Base-by-base conservation (phyloP, 1,140 invertebrate genomes). In the Drosophila pruinosa region DNA sequence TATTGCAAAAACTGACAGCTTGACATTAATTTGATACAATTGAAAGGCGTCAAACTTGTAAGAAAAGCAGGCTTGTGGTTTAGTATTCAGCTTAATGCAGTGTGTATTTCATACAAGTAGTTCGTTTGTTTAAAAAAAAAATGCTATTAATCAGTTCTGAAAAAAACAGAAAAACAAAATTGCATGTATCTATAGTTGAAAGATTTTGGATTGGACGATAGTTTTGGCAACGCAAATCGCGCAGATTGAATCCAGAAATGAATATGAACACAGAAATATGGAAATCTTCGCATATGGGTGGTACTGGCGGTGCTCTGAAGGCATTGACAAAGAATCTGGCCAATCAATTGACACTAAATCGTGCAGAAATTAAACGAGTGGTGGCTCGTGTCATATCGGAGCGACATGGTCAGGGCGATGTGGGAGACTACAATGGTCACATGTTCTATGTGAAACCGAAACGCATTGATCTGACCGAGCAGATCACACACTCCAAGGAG, bases 331-430 rank as follows among this genome's bases (percentile, higher is more conserved):
- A 74, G 34, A 85, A 86, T 10, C 61, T 85, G 54, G 82, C 81
- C 17, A 70, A 71, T 28, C 81, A 81, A 5, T 24, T 85, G 52
- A 61, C 21, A 1, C 53, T 85, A 0, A 78, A 62, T 38, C 58
- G 73, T 0, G 22, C 47, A 8, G 67, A 58, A 21, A 45, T 85
- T 39, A 86, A 85, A n/a, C 73, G 81, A 0, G 69, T 88, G n/a
- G 81, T 86, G n/a, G 82, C 81, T 14, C 64, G 79, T n/a, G 81
- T 85, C 19, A 68, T 85, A 5, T 78, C 81, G 3, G 81, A 85
- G 12, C 74, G 71, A 1, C 81, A 81, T 10, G 68, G 67, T 0
- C 45, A 74, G 1, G 73, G 73, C 12, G 59, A 81, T 34, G 70
- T 85, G 19, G 77, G 62, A 8, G 77, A 86, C 26, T 74, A 77